Conservation (phyloP, 2,888 invertebrate species). For the Eristalis intricaria region DNA sequence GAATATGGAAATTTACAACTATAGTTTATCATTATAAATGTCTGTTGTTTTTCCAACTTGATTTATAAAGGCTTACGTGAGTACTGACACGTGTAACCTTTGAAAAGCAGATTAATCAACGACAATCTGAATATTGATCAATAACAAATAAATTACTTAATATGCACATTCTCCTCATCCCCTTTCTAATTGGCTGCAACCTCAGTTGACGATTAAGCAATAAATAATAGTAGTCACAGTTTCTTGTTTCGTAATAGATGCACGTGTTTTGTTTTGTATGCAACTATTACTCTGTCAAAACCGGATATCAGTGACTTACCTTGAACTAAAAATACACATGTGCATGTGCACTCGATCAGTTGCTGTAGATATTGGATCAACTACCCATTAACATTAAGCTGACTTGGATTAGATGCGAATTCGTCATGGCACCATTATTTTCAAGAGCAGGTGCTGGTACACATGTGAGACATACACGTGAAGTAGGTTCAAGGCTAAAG, state of each 20-base stretch:
- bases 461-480: background rate
- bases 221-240: slow-evolving; percentile 22
- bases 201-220: slow-evolving; percentile 26
- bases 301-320: slow-evolving; percentile 1
- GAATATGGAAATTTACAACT: too few species aligned
- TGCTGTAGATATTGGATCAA: background rate
- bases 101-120: slow-evolving; percentile 17
- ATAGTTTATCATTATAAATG: too few species aligned
- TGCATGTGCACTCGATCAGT: background rate
- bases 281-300: background rate
- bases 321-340: background rate
- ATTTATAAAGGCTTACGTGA: background rate
- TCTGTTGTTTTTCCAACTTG: too few species aligned
- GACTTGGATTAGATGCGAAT: background rate
- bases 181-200: slow-evolving; percentile 14
- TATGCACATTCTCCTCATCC: slow-evolving; percentile 14
- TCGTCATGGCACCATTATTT: background rate
- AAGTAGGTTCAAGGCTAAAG: background rate
- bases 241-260: background rate
- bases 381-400: background rate
- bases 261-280: background rate
- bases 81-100: background rate
- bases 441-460: background rate
- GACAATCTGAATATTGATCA: slow-evolving; percentile 28
- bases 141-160: slow-evolving; percentile 28